Base-by-base conservation (phyloP, 2,888 invertebrate genomes). In the Polyploca ridens region DNA sequence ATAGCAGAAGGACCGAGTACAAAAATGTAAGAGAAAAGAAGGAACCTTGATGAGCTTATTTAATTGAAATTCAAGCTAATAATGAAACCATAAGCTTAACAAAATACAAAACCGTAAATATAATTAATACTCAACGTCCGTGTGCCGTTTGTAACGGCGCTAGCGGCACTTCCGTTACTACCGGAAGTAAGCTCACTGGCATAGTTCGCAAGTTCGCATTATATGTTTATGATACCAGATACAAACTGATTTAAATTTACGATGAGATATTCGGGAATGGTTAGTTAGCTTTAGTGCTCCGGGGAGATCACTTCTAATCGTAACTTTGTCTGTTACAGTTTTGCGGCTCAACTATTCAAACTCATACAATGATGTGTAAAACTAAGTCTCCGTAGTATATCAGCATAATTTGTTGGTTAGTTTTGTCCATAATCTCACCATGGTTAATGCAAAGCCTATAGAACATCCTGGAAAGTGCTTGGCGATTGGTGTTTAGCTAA, bases 61-160 rank as follows among this genome's bases (percentile, higher is more conserved):
- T 35, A 35, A 3, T 35, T 38, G 10, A 38, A 10, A 38, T 38
- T 1, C 38, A 38, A 38, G 38, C 38, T 38, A 38, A 38, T 27
- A 27, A 35, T 35, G 35, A 1, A 10, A 13, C 41, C 41, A 1
- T 13, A 41, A 41, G 13, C 41, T 11, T 7, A 7, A 19, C 6
- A 49, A 49, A 49, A 16, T 49, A 54, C 19, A 19, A 8, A 54
- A 54, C 8, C 16, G 19, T 54, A 49, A 49, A 49, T n/a, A 49
- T 16, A 54, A 54, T 54, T 54, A 54, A 54, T 54, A 7, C 6
- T 19, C 54, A 54, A 54, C 54, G 19, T 54, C 54, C 54, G 54
- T 54, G 54, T 54, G 19, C 54, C 54, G 19, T 54, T 54, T 54
- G 19, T 54, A 54, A 54, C 19, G 54, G 54, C 54, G 54, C 54